phyloP scores from a whole-genome alignment of 2,113 vertebrate genomes.

The Megalops atlanticus region DNA sequence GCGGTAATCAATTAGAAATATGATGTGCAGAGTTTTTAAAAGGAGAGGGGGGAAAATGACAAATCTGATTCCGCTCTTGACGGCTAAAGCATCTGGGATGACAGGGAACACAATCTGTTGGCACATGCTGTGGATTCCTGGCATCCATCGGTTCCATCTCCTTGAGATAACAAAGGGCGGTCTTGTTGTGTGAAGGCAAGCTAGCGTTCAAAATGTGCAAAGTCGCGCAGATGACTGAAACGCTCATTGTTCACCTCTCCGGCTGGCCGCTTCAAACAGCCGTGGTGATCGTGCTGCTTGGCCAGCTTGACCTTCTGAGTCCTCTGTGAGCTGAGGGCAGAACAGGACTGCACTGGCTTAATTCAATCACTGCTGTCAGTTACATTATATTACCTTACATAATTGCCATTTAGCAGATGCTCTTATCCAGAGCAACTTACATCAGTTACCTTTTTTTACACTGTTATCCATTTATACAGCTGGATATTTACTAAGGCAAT shows the following conservation, averaged over 20 bases:
- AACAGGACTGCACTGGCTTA: neutral
- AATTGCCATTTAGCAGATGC: no score
- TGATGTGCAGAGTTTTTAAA: no score
- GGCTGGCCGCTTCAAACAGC: neutral
- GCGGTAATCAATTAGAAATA: neutral
- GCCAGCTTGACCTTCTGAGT: neutral
- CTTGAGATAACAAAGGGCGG: neutral
- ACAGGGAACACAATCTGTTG: neutral
- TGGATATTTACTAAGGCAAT: no score
- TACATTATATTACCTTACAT: no score
- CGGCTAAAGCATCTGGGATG: neutral
- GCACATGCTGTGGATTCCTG: neutral
- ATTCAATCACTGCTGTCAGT: neutral
- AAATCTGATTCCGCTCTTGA: no score
- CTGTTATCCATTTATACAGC: no score
- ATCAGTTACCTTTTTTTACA: no score
- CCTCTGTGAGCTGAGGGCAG: neutral
- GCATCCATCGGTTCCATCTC: neutral
- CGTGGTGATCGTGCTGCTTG: neutral
- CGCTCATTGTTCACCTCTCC: neutral
- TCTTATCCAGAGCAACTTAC: no score
- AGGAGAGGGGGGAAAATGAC: no score
- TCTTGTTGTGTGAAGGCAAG: neutral
- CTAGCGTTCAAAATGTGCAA: conserved; percentile 1
- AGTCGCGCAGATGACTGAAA: neutral